These are phyloP conservation scores for Lottia scabra DNA, from an alignment of 2,888 invertebrate genomes.

Conservation along the genomic window DNA sequence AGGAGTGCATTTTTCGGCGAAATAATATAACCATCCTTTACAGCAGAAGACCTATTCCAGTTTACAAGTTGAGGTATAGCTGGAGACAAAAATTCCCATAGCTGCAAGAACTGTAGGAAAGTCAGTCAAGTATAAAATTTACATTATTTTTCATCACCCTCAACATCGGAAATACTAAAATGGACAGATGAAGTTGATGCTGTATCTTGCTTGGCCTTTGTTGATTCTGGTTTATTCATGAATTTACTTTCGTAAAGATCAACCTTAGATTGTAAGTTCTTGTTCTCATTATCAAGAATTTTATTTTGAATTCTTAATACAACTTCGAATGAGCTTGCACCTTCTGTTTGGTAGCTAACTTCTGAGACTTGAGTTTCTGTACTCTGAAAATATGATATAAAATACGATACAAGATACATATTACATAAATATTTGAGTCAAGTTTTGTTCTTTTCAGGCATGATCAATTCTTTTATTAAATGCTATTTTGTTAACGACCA, in stretches of 20 bases:
- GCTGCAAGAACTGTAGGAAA: not conserved
- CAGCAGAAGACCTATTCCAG: not conserved
- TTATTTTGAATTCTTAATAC: not conserved
- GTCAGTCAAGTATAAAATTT: not conserved
- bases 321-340: not conserved
- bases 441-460: no score
- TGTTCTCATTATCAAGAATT: not conserved
- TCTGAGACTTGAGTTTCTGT: not conserved
- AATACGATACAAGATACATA: not conserved
- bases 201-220: not conserved
- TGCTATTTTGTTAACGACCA: no score
- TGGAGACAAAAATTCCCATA: not conserved
- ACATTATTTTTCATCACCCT: not conserved
- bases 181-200: not conserved
- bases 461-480: no score
- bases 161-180: not conserved
- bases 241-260: not conserved
- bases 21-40: not conserved
- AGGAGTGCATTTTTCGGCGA: constrained; percentile 3
- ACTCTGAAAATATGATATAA: not conserved
- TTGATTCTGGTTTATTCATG: not conserved
- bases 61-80: not conserved
- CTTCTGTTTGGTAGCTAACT: not conserved
- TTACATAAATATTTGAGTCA: no score
- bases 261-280: not conserved